These are phyloP conservation scores for Bemisia tabaci DNA, from an alignment of 1,140 invertebrate species.

Conservation along the genomic window DNA sequence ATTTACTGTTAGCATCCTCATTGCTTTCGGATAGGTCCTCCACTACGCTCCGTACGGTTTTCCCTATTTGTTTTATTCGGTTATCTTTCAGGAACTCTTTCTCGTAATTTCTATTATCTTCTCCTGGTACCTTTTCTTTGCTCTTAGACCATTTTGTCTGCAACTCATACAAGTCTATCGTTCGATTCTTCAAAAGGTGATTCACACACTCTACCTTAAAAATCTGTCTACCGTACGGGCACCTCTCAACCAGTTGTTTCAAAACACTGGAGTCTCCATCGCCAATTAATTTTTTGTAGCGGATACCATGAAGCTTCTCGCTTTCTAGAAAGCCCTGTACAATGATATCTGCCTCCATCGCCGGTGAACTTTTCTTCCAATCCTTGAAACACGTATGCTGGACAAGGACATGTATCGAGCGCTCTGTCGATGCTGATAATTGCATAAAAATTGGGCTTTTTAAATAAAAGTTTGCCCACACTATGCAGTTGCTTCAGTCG, in stretches of 20 bases:
- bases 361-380: constrained; percentile 26
- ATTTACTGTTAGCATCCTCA: not conserved
- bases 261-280: not conserved
- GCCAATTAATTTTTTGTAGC: constrained; percentile 25
- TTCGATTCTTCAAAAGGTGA: not conserved
- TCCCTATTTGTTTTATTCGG: not conserved
- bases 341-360: constrained; percentile 33
- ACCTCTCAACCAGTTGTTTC: not conserved
- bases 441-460: no score
- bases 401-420: no score
- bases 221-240: not conserved
- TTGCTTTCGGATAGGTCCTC: not conserved
- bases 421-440: no score
- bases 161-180: not conserved
- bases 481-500: no score
- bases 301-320: constrained; percentile 24
- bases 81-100: not conserved
- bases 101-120: no score
- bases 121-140: not conserved
- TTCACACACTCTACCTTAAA: not conserved
- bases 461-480: no score
- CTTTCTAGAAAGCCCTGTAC: constrained; percentile 29
- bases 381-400: constrained; percentile 26
- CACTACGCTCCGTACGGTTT: not conserved
- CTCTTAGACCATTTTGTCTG: not conserved